These are phyloP conservation scores for Parnassius smintheus DNA, from an alignment of 2,888 invertebrate species.

Conservation along the genomic window DNA sequence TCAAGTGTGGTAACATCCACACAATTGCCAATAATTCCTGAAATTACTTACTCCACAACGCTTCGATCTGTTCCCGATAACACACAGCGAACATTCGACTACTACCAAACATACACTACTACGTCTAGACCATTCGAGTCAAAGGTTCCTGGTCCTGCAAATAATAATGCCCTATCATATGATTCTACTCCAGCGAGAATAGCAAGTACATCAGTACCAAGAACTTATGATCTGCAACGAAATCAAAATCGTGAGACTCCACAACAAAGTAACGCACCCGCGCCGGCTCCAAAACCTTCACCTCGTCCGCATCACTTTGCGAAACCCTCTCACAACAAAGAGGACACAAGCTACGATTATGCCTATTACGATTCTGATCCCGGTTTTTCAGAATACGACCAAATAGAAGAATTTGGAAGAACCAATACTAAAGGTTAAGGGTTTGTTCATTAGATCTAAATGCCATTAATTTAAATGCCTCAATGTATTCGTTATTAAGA, in stretches of 20 bases:
- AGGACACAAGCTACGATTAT: slow-evolving; percentile 89
- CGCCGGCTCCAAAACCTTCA: slow-evolving; percentile 39
- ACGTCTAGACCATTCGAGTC: slow-evolving; percentile 58
- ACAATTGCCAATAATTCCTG: slow-evolving; percentile 47
- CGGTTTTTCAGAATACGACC: slow-evolving; percentile 81
- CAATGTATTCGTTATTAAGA: slow-evolving; percentile 33
- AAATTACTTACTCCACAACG: slow-evolving; percentile 53
- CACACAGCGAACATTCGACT: slow-evolving; percentile 65
- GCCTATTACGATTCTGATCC: slow-evolving; percentile 90
- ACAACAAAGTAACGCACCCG: slow-evolving; percentile 38
- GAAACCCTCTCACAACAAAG: slow-evolving; percentile 79
- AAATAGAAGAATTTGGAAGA: slow-evolving; percentile 84
- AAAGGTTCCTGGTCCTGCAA: slow-evolving; percentile 41
- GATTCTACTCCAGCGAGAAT: slow-evolving; percentile 44
- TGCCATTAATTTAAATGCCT: slow-evolving; percentile 77
- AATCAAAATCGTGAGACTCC: slow-evolving; percentile 42
- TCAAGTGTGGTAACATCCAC: slow-evolving; percentile 45
- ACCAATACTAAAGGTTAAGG: slow-evolving; percentile 71
- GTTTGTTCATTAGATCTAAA: slow-evolving; percentile 42
- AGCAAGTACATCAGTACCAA: slow-evolving; percentile 47
- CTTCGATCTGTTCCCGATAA: slow-evolving; percentile 50
- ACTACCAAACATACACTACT: slow-evolving; percentile 68
- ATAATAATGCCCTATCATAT: slow-evolving; percentile 39
- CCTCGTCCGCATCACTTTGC: slow-evolving; percentile 51
- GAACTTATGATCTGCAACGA: slow-evolving; percentile 43